These are phyloP conservation scores for Ophioninae sp. DNA, from an alignment of 2,888 invertebrate genomes.

Conservation along the genomic window DNA sequence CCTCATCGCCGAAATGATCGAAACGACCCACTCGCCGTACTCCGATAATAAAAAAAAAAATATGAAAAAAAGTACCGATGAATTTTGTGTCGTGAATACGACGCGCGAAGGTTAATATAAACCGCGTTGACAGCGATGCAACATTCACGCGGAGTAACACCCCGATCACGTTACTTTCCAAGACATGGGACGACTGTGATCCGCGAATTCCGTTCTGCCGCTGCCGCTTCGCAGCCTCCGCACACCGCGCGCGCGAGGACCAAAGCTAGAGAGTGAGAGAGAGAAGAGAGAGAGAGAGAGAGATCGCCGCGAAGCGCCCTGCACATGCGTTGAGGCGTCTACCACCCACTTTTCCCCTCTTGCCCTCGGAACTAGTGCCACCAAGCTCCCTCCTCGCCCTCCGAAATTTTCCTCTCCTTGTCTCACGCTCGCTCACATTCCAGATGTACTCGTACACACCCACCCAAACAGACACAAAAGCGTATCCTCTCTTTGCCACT, in stretches of 20 bases:
- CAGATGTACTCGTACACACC: not conserved
- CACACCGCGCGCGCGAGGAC: constrained; percentile 70
- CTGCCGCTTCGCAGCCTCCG: constrained; percentile 79
- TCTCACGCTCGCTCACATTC: constrained; percentile 41
- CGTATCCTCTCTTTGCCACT: constrained; percentile 55
- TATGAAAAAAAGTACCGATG: not conserved
- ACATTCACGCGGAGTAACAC: constrained; percentile 54
- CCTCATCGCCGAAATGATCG: not conserved
- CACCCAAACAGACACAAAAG: not conserved
- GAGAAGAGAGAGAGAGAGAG: constrained; percentile 67
- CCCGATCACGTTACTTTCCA: constrained; percentile 74
- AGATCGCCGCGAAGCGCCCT: constrained; percentile 80
- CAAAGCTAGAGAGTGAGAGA: constrained; percentile 73
- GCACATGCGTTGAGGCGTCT: constrained; percentile 80
- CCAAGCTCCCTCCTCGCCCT: constrained; percentile 42
- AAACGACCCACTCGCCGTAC: not conserved
- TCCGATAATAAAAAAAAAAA: not conserved
- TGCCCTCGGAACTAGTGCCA: constrained; percentile 43
- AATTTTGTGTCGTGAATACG: not conserved
- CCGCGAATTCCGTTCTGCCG: constrained; percentile 79
- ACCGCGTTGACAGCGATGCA: not conserved
- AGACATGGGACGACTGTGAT: constrained; percentile 80
- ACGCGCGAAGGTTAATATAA: not conserved
- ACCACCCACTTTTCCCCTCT: constrained; percentile 62
- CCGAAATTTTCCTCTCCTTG: constrained; percentile 44